phyloP scores from a whole-genome alignment of 2,113 vertebrate species.

The Gallinago paraguaiae region DNA sequence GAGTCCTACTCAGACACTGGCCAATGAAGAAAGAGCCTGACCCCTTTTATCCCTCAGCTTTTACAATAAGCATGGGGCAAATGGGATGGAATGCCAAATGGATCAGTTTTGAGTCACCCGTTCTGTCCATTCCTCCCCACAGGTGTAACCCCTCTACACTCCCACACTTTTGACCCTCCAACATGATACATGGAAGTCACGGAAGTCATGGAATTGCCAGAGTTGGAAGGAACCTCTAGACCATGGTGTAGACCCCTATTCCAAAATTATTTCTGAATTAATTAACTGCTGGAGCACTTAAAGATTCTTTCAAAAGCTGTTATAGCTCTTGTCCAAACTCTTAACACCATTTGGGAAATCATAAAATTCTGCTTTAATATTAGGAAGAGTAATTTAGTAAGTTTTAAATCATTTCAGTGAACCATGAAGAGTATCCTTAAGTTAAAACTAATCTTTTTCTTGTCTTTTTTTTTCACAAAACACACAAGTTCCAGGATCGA shows the following conservation, averaged over 20 bases:
- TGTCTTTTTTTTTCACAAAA: not conserved
- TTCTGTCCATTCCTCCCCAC: not conserved
- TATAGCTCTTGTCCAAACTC: not conserved
- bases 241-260: not conserved
- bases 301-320: not conserved
- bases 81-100: no score
- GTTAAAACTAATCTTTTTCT: not conserved
- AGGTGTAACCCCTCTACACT: not conserved
- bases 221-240: no score
- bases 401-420: not conserved
- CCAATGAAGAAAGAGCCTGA: not conserved
- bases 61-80: not conserved
- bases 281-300: not conserved
- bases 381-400: not conserved
- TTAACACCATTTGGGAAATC: not conserved
- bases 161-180: not conserved
- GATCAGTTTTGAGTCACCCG: not conserved
- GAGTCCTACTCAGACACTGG: no score
- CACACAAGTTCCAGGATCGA: not conserved
- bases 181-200: no score
- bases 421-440: not conserved
- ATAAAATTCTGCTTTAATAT: not conserved
- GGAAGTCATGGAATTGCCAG: no score
- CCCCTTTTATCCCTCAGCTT: not conserved
- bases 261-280: not conserved